These are phyloP conservation scores for Ochotona curzoniae DNA, from an alignment of 2,113 vertebrate genomes.

Conservation along the genomic window DNA sequence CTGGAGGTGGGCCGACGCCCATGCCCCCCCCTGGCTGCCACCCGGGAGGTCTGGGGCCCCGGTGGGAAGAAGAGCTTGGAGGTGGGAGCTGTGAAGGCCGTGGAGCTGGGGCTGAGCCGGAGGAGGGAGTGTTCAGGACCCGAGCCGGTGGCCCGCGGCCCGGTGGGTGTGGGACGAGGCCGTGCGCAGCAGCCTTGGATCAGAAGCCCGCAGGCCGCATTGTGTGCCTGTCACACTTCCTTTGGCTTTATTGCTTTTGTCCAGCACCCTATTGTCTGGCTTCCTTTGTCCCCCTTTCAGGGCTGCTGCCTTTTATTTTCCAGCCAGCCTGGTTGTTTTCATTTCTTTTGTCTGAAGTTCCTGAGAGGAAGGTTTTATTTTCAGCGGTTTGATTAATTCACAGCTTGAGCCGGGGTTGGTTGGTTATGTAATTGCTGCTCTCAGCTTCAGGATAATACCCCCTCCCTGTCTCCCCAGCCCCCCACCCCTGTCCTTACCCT, in stretches of 20 bases:
- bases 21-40: too few relatives aligned
- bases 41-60: not conserved
- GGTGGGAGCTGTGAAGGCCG: not conserved
- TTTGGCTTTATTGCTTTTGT: slow-evolving; percentile 98
- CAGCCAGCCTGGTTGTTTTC: slow-evolving; percentile 90
- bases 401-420: slow-evolving; percentile 89
- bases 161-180: slow-evolving; percentile 80
- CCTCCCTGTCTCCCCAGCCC: not conserved
- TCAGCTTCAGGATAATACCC: slow-evolving; percentile 76
- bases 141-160: slow-evolving; percentile 42
- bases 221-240: slow-evolving; percentile 96
- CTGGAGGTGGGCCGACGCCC: too few relatives aligned
- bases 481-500: not conserved
- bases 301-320: slow-evolving; percentile 89
- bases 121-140: not conserved
- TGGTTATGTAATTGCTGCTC: slow-evolving; percentile 88
- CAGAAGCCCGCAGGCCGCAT: slow-evolving; percentile 91
- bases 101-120: not conserved
- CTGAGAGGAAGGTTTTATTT: slow-evolving; percentile 92
- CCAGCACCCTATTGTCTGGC: slow-evolving; percentile 96
- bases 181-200: slow-evolving; percentile 85
- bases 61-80: not conserved
- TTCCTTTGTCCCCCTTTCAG: slow-evolving; percentile 97
- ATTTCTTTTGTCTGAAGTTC: slow-evolving; percentile 91
- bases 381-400: slow-evolving; percentile 90